Evolutionary conservation across 2,797 vertebrate genomes (phyloP).

Genomic region (Corythornis leucogaster): DNA sequence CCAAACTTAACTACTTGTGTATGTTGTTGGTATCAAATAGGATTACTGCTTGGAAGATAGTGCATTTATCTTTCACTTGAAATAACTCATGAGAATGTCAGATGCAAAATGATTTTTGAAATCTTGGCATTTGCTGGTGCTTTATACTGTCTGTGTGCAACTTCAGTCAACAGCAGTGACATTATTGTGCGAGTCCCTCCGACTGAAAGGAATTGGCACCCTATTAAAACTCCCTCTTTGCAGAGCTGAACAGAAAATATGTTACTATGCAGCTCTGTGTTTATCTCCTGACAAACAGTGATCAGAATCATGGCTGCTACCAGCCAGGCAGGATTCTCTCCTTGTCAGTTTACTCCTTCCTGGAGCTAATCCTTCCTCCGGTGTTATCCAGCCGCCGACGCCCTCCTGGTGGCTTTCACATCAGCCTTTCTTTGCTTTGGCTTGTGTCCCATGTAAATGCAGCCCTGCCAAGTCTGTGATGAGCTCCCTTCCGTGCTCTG

Average conservation of each 20-base stretch:
- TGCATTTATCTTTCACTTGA: constrained; percentile 48
- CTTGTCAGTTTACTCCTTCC: background rate
- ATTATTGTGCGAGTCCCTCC: background rate
- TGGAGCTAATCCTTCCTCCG: background rate
- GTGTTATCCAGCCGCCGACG: fast-evolving
- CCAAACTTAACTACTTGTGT: constrained; percentile 25
- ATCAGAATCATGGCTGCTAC: background rate
- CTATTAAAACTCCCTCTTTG: constrained; percentile 4
- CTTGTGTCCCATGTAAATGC: background rate
- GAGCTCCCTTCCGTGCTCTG: background rate
- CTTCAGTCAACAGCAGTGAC: constrained; percentile 42
- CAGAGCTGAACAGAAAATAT: constrained; percentile 8
- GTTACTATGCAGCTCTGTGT: background rate
- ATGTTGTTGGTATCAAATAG: constrained; percentile 4
- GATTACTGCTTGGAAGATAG: constrained; percentile 25
- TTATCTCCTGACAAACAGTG: background rate
- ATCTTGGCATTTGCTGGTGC: constrained; percentile 47
- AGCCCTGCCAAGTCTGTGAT: constrained; percentile 14
- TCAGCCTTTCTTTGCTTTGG: constrained; percentile 24
- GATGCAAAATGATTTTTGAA: constrained; percentile 47
- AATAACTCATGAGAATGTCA: constrained; percentile 49
- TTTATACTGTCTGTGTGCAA: constrained; percentile 30
- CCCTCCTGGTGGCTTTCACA: background rate
- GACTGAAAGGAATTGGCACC: constrained; percentile 3
- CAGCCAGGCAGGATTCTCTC: constrained; percentile 11